phyloP scores from a whole-genome alignment of 2,888 invertebrate genomes.

The Ernsta delagoae region DNA sequence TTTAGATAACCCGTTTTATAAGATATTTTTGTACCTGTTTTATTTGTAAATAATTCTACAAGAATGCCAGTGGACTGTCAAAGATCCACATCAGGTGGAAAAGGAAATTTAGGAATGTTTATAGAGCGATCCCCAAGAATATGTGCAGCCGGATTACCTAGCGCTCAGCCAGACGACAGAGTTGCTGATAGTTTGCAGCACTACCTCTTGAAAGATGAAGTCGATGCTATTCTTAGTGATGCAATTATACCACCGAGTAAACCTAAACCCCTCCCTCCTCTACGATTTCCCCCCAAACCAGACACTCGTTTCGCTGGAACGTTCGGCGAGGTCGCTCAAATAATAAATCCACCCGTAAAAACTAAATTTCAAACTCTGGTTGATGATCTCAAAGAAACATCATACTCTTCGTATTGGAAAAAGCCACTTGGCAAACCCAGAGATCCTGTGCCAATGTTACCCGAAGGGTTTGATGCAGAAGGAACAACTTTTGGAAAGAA shows the following conservation, averaged over 20 bases:
- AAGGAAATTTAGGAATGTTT: too few species aligned
- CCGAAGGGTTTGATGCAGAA: slow-evolving; percentile 61
- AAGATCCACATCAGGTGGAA: too few species aligned
- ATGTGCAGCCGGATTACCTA: slow-evolving; percentile 70
- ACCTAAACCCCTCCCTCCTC: slow-evolving; percentile 57
- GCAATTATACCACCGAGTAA: slow-evolving; percentile 62
- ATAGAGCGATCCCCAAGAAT: too few species aligned
- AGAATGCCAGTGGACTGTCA: too few species aligned
- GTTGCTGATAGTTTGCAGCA: slow-evolving; percentile 60
- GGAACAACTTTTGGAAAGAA: slow-evolving; percentile 67
- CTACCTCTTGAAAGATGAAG: slow-evolving; percentile 70
- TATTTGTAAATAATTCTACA: too few species aligned
- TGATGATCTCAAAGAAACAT: slow-evolving; percentile 66
- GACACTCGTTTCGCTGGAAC: slow-evolving; percentile 63
- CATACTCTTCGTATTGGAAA: slow-evolving; percentile 71
- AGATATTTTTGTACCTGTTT: too few species aligned
- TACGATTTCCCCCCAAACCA: slow-evolving; percentile 57
- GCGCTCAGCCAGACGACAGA: slow-evolving; percentile 59
- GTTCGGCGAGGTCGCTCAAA: slow-evolving; percentile 51
- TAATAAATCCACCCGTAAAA: slow-evolving; percentile 63
- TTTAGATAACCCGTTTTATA: too few species aligned
- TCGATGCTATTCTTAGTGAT: slow-evolving; percentile 66
- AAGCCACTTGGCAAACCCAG: slow-evolving; percentile 55
- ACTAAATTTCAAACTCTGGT: slow-evolving; percentile 68
- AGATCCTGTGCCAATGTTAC: slow-evolving; percentile 70